Evolutionary conservation across 1,140 invertebrate species (phyloP).

Genomic region (Branchinecta lynchi): DNA sequence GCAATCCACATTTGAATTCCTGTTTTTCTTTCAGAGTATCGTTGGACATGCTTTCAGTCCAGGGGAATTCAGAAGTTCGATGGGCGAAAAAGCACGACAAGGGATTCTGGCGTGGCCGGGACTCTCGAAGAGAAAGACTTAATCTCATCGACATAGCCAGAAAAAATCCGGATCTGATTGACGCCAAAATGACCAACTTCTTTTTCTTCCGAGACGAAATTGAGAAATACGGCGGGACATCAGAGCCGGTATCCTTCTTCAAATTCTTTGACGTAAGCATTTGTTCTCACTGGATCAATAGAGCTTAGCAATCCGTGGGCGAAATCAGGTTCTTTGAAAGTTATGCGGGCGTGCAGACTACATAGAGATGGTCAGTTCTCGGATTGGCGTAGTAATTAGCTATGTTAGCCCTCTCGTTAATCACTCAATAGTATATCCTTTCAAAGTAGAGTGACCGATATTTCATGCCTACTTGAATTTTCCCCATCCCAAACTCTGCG

Average conservation of each 20-base stretch:
- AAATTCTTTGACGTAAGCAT: constrained; percentile 79
- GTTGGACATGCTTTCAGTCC: constrained; percentile 74
- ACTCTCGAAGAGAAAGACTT: constrained; percentile 65
- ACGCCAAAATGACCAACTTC: constrained; percentile 87
- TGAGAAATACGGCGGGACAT: constrained; percentile 65
- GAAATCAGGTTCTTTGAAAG: too few species aligned
- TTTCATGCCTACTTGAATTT: too few species aligned
- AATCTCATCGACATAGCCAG: constrained; percentile 62
- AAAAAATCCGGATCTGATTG: constrained; percentile 61
- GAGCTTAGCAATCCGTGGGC: neutral
- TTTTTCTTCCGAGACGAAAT: constrained; percentile 85
- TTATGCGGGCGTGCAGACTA: too few species aligned
- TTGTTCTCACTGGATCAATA: neutral
- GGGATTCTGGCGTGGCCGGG: constrained; percentile 81
- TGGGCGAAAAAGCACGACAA: constrained; percentile 61
- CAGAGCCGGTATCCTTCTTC: constrained; percentile 74
- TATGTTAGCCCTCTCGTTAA: too few species aligned
- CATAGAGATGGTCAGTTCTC: too few species aligned
- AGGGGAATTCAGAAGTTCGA: constrained; percentile 49
- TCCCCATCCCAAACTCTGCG: too few species aligned
- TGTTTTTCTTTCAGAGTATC: constrained; percentile 48
- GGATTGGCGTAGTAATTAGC: too few species aligned
- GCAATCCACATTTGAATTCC: too few species aligned
- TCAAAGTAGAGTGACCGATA: too few species aligned
- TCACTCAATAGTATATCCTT: too few species aligned